Conservation (phyloP, 1,140 invertebrate genomes). For the Aphaenogaster floridana region DNA sequence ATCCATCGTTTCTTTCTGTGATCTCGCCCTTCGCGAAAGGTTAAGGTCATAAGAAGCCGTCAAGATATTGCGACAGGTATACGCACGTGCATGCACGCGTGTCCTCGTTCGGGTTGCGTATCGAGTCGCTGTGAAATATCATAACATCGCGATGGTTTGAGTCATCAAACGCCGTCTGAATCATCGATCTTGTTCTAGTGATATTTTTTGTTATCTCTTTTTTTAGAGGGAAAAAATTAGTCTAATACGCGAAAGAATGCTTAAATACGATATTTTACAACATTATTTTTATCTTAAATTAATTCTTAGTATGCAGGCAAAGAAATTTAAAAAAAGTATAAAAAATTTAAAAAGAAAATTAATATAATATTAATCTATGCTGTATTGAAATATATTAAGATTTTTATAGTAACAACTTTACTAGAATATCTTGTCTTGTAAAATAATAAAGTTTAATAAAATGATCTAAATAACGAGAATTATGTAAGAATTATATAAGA, state of each 20-base stretch:
- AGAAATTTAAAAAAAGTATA: not conserved
- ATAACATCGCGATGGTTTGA: constrained; percentile 17
- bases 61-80: constrained; percentile 71
- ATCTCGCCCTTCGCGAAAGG: constrained; percentile 76
- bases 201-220: not conserved
- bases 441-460: constrained; percentile 31
- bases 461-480: not conserved
- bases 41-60: constrained; percentile 81
- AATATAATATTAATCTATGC: not conserved
- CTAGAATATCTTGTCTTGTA: not conserved
- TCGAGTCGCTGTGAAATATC: constrained; percentile 36
- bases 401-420: not conserved
- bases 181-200: not conserved
- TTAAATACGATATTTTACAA: constrained; percentile 4
- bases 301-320: not conserved
- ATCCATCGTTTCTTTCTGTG: constrained; percentile 45
- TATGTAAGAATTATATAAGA: not conserved
- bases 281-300: not conserved
- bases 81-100: constrained; percentile 4
- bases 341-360: not conserved
- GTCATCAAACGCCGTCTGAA: not conserved
- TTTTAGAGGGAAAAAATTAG: not conserved
- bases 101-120: constrained; percentile 19
- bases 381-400: not conserved
- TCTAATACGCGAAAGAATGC: not conserved